Evolutionary conservation across 2,113 vertebrate species (phyloP).

Genomic region (Spea multiplicata): DNA sequence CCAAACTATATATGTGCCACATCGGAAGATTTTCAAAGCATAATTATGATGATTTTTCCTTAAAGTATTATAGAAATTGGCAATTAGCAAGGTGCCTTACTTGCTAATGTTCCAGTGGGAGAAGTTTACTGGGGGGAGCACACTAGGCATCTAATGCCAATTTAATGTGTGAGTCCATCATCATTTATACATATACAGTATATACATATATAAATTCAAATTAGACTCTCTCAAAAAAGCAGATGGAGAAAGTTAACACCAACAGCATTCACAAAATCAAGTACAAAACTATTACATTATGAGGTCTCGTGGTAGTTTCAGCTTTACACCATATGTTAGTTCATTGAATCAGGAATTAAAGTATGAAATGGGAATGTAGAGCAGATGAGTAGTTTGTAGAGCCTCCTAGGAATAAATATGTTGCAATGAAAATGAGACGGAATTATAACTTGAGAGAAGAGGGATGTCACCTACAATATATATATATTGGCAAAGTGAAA

Average conservation of each 20-base stretch:
- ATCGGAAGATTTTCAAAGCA: slow-evolving; percentile 27
- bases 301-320: slow-evolving; percentile 39
- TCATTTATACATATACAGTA: slow-evolving; percentile 22
- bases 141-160: slow-evolving; percentile 41
- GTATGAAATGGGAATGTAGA: slow-evolving; percentile 1
- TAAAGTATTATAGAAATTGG: slow-evolving; percentile 41
- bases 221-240: slow-evolving; percentile 30
- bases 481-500: slow-evolving; percentile 4
- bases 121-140: slow-evolving; percentile 36
- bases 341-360: slow-evolving; percentile 25
- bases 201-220: slow-evolving; percentile 14
- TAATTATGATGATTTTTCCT: slow-evolving; percentile 43
- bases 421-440: neutral
- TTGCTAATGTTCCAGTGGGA: slow-evolving; percentile 40
- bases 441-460: slow-evolving; percentile 1
- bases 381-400: slow-evolving; percentile 13
- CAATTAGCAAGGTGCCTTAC: slow-evolving; percentile 45
- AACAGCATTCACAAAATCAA: slow-evolving; percentile 37
- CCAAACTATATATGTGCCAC: slow-evolving; percentile 10
- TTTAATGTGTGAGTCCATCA: slow-evolving; percentile 47
- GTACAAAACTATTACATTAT: slow-evolving; percentile 34
- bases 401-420: slow-evolving; percentile 6
- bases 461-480: slow-evolving; percentile 1
- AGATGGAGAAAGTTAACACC: slow-evolving; percentile 42
- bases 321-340: slow-evolving; percentile 32